These are phyloP conservation scores for Alfaro cultratus DNA, from an alignment of 2,797 vertebrate genomes.

Conservation along the genomic window DNA sequence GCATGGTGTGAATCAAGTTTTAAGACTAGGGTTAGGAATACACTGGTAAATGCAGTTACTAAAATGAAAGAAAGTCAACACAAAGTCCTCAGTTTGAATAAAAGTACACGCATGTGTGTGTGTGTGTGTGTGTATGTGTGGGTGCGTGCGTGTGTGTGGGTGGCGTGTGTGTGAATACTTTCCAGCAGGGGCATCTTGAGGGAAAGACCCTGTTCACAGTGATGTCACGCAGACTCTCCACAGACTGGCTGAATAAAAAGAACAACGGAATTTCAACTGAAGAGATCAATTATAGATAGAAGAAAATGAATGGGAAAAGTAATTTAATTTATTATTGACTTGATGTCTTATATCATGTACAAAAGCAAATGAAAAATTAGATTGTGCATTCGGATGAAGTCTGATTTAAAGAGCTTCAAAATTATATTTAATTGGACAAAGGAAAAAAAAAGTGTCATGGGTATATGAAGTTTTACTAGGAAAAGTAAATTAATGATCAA, in stretches of 20 bases:
- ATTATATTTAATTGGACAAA: constrained; percentile 87
- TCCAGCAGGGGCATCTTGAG: constrained; percentile 46
- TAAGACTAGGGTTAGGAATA: background rate
- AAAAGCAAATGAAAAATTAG: constrained; percentile 87
- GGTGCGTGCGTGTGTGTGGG: constrained; percentile 19
- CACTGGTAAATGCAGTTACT: background rate
- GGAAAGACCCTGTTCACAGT: constrained; percentile 70
- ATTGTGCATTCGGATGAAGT: constrained; percentile 85
- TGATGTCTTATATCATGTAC: constrained; percentile 87
- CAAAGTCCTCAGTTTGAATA: background rate
- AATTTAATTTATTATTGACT: constrained; percentile 90
- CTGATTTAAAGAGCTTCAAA: constrained; percentile 83
- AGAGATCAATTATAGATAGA: constrained; percentile 92
- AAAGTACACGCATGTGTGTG: constrained; percentile 12
- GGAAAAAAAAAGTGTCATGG: constrained; percentile 71
- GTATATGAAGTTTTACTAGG: constrained; percentile 73
- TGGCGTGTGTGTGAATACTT: constrained; percentile 21
- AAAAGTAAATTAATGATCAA: constrained; percentile 75
- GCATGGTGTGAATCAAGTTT: no score
- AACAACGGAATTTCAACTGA: constrained; percentile 88
- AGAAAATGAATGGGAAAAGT: constrained; percentile 87
- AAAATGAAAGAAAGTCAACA: background rate
- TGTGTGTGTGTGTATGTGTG: constrained; percentile 20
- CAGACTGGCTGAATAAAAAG: constrained; percentile 82
- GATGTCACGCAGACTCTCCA: constrained; percentile 81